These are phyloP conservation scores for Bos javanicus DNA, from an alignment of 2,113 vertebrate genomes.

Conservation along the genomic window DNA sequence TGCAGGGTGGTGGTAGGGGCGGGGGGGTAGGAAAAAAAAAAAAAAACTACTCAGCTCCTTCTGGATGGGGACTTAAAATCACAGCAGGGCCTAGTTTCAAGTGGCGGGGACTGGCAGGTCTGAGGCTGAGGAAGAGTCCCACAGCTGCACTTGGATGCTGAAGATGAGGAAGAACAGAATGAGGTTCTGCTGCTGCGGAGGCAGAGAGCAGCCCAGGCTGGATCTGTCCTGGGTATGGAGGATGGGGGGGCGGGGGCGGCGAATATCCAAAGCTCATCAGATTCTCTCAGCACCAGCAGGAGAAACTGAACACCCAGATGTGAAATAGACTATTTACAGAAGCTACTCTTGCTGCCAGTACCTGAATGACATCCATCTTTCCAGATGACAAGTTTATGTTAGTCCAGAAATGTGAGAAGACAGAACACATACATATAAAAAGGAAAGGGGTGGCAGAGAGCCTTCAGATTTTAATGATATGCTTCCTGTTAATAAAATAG, in stretches of 20 bases:
- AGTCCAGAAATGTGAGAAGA: conserved; percentile 39
- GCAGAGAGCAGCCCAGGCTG: neutral
- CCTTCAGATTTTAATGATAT: neutral
- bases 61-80: conserved; percentile 45
- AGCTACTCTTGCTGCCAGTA: conserved; percentile 35
- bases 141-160: neutral
- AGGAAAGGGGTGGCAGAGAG: neutral
- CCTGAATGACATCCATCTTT: conserved; percentile 49
- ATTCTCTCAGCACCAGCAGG: neutral
- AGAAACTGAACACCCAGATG: conserved; percentile 34
- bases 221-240: neutral
- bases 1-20: neutral
- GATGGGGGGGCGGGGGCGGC: rapidly evolving
- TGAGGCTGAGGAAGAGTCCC: neutral
- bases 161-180: neutral
- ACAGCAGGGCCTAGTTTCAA: neutral
- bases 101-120: neutral
- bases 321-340: conserved; percentile 30
- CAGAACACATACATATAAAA: neutral
- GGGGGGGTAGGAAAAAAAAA: conserved; percentile 1
- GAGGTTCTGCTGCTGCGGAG: neutral
- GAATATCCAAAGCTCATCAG: neutral
- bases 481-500: conserved; percentile 40
- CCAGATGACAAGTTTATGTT: neutral
- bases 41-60: neutral